Evolutionary conservation across 2,113 vertebrate genomes (phyloP).

Genomic region (Danio rerio): DNA sequence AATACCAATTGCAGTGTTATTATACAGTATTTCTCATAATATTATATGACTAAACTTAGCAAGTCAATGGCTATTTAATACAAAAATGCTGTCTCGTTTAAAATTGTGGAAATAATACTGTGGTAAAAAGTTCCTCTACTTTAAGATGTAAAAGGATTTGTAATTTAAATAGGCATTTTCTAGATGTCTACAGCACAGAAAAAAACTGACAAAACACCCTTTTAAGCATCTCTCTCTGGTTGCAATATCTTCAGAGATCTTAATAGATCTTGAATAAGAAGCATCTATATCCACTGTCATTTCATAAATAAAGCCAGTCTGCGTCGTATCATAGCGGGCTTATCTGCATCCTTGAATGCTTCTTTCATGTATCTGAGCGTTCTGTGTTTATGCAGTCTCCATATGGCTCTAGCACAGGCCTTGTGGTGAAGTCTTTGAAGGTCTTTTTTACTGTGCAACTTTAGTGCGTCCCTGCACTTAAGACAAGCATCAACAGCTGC

Average conservation of each 20-base stretch:
- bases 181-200: neutral
- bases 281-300: neutral
- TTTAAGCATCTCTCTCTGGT: neutral
- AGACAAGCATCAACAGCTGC: conserved; percentile 48
- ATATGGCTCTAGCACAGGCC: conserved; percentile 47
- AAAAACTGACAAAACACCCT: neutral
- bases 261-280: neutral
- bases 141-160: neutral
- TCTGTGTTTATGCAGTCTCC: conserved; percentile 38
- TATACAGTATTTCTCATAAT: neutral
- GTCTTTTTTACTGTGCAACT: conserved; percentile 39
- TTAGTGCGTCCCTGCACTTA: conserved; percentile 39
- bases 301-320: conserved; percentile 33
- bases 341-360: conserved; percentile 43
- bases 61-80: neutral
- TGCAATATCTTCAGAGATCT: neutral
- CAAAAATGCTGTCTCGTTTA: neutral
- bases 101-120: neutral
- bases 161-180: neutral
- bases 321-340: conserved; percentile 22
- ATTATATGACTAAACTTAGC: neutral
- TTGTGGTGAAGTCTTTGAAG: conserved; percentile 50
- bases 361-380: conserved; percentile 50
- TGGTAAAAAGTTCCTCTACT: neutral
- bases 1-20: neutral